Evolutionary conservation across 2,797 vertebrate genomes (phyloP).

Genomic region (Podargus strigoides): DNA sequence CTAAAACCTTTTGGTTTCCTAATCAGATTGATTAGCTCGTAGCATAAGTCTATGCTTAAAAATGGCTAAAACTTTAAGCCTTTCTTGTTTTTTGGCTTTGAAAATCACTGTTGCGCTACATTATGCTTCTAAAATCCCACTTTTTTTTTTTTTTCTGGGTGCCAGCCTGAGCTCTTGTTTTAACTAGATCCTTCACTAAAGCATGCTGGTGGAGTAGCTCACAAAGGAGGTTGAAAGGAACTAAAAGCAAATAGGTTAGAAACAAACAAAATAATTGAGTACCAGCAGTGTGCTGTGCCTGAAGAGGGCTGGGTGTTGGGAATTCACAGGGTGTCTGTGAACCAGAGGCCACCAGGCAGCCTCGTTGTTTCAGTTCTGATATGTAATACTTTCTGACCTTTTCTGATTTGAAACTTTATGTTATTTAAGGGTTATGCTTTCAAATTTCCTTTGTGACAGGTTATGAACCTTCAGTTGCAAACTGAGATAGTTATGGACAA

Average conservation of each 20-base stretch:
- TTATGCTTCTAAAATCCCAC: background rate
- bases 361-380: background rate
- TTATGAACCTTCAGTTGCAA: background rate
- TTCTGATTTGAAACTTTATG: background rate
- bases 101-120: background rate
- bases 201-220: background rate
- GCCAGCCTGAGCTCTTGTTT: background rate
- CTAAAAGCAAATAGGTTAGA: background rate
- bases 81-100: background rate
- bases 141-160: background rate
- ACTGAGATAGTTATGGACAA: background rate
- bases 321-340: background rate
- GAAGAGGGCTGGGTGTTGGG: background rate
- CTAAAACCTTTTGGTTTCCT: background rate
- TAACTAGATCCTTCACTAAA: background rate
- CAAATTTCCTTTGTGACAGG: background rate
- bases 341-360: fast-evolving
- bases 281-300: background rate
- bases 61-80: background rate
- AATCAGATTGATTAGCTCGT: background rate
- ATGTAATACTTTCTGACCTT: background rate
- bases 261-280: background rate
- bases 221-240: background rate
- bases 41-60: background rate
- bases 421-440: background rate